These are phyloP conservation scores for Drosophila sproati DNA, from an alignment of 1,140 invertebrate species.

Conservation along the genomic window DNA sequence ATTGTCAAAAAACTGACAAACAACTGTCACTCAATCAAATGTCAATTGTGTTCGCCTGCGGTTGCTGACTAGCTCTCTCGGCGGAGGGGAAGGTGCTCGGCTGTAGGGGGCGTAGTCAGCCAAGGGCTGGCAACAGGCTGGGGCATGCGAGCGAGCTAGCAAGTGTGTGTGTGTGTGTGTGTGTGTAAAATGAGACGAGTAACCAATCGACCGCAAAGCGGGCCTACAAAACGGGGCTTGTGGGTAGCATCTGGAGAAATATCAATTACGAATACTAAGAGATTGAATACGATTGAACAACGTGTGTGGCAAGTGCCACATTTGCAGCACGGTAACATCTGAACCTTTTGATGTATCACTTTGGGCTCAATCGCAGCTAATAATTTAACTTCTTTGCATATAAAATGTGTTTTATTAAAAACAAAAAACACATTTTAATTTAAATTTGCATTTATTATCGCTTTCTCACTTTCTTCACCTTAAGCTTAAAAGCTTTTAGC, in stretches of 20 bases:
- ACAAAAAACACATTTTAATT: no score
- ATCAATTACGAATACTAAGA: conserved; percentile 31
- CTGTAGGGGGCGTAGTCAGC: neutral
- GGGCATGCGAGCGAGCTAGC: neutral
- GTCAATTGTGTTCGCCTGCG: conserved; percentile 61
- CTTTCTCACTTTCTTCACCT: neutral
- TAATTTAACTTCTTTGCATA: no score
- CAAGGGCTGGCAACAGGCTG: conserved; percentile 13
- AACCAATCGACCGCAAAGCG: conserved; percentile 67
- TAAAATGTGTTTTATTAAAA: no score
- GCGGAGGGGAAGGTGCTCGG: neutral
- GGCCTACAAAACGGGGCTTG: conserved; percentile 44
- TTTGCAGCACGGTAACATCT: neutral
- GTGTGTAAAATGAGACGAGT: conserved; percentile 47
- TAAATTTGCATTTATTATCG: no score
- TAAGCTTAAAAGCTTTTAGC: no score
- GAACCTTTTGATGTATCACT: conserved; percentile 5
- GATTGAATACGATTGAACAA: conserved; percentile 14
- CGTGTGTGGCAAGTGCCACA: conserved; percentile 18
- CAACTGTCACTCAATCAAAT: conserved; percentile 76
- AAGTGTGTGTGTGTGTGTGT: conserved; percentile 7
- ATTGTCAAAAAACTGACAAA: conserved; percentile 77
- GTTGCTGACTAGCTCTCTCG: conserved; percentile 38
- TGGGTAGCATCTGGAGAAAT: conserved; percentile 38
- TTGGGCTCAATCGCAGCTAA: neutral